Evolutionary conservation across 2,888 invertebrate species (phyloP).

Genomic region (Heliconius ethilla): DNA sequence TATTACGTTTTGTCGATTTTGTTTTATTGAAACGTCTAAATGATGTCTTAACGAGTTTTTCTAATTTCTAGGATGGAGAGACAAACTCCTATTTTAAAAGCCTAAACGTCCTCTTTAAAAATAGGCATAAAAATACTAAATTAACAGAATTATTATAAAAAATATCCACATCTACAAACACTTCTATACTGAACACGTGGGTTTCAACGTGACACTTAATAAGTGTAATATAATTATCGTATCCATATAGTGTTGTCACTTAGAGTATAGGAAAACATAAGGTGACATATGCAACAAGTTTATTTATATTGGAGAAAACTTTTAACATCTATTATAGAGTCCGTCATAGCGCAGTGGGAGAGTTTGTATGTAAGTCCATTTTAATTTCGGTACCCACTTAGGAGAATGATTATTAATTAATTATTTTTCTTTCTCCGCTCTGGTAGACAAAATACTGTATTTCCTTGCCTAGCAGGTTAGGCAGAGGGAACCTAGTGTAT

Average conservation of each 20-base stretch:
- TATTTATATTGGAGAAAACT: slow-evolving; percentile 11
- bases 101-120: too few relatives aligned
- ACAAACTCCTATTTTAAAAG: too few relatives aligned
- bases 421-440: background rate
- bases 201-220: slow-evolving; percentile 1
- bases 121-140: background rate
- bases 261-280: background rate
- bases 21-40: too few relatives aligned
- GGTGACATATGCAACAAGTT: background rate
- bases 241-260: background rate
- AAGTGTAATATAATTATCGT: slow-evolving; percentile 19
- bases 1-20: too few relatives aligned
- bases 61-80: too few relatives aligned
- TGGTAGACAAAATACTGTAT: background rate
- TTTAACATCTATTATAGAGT: background rate
- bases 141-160: background rate
- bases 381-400: background rate
- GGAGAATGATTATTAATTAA: background rate
- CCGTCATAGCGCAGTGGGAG: background rate
- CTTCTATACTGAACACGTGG: background rate
- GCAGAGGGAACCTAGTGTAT: too few relatives aligned
- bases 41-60: too few relatives aligned
- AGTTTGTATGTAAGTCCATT: background rate
- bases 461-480: too few relatives aligned
- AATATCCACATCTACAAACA: background rate